Conservation (phyloP, 2,113 vertebrate species). For the Phodopus roborovskii region DNA sequence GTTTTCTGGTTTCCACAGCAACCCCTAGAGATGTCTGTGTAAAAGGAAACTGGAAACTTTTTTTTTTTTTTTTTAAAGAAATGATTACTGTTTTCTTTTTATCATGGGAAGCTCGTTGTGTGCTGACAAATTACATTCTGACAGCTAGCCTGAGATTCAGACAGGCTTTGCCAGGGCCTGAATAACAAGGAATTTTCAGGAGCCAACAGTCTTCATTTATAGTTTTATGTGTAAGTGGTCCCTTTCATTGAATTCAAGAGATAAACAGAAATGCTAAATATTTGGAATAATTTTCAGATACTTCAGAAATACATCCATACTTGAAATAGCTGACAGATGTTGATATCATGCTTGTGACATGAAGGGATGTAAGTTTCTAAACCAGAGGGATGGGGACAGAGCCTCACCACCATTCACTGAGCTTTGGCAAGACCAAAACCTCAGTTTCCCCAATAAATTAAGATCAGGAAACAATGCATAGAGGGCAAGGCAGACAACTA, state of each 20-base stretch:
- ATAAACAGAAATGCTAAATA: conserved; percentile 60
- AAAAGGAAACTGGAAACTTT: conserved; percentile 75
- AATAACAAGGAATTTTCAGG: conserved; percentile 66
- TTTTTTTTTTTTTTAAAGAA: conserved; percentile 49
- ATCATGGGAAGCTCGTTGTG: conserved; percentile 60
- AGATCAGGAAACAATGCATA: not conserved
- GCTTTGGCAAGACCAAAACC: not conserved
- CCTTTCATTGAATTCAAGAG: conserved; percentile 68
- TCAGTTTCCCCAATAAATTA: not conserved
- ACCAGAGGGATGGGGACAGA: not conserved
- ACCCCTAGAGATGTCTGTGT: conserved; percentile 71
- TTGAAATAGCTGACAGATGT: conserved; percentile 33
- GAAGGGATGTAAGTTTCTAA: not conserved
- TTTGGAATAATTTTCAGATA: conserved; percentile 57
- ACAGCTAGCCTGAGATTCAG: conserved; percentile 67
- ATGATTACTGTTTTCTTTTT: conserved; percentile 73
- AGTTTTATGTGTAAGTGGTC: conserved; percentile 57
- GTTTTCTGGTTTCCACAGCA: conserved; percentile 79
- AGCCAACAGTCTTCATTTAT: conserved; percentile 59
- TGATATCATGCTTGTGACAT: not conserved
- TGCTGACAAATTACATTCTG: conserved; percentile 78
- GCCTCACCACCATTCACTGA: not conserved
- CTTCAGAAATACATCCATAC: conserved; percentile 47
- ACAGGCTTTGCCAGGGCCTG: conserved; percentile 38
- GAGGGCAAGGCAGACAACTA: not conserved